Percentiles rank a stretch among this genome's conserved stretches.
Conservation (phyloP, 1,140 invertebrate genomes). For the Platyscapa corneri region DNA sequence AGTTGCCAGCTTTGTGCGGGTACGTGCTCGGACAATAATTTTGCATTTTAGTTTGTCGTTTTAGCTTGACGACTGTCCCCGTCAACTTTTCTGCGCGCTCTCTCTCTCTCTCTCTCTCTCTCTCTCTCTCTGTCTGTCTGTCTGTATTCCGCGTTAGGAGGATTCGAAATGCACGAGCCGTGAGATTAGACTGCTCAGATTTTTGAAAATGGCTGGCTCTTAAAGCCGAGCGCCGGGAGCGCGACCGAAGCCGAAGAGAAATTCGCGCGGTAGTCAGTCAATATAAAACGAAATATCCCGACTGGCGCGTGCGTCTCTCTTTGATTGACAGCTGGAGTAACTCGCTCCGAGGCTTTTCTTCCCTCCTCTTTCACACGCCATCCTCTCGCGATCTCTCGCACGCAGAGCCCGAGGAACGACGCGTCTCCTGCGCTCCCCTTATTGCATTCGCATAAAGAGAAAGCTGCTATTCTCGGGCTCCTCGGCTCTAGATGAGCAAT, state of each 20-base stretch:
- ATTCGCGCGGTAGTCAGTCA: slow-evolving; percentile 40
- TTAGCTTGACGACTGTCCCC: no score
- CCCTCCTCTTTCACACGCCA: not conserved
- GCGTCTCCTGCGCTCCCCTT: slow-evolving; percentile 3
- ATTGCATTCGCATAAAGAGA: slow-evolving; percentile 27
- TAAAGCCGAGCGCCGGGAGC: no score
- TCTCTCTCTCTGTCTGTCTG: no score
- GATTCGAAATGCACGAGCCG: no score
- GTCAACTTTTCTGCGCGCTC: no score
- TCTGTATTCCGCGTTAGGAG: no score
- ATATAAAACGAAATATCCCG: slow-evolving; percentile 35
- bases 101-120: no score
- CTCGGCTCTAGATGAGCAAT: slow-evolving; percentile 34
- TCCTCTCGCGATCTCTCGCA: not conserved
- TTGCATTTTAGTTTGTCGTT: no score
- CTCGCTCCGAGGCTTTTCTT: slow-evolving; percentile 38
- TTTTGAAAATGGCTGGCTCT: slow-evolving; percentile 53
- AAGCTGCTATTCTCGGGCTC: slow-evolving; percentile 20
- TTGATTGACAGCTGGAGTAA: slow-evolving; percentile 61
- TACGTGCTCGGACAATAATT: no score
- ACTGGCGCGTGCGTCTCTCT: not conserved
- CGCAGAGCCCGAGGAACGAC: not conserved
- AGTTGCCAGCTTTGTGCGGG: no score
- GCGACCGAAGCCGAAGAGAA: no score
- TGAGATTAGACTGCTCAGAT: slow-evolving; percentile 49